Base-by-base conservation (phyloP, 2,113 vertebrate species). In the Prietella phreatophila region DNA sequence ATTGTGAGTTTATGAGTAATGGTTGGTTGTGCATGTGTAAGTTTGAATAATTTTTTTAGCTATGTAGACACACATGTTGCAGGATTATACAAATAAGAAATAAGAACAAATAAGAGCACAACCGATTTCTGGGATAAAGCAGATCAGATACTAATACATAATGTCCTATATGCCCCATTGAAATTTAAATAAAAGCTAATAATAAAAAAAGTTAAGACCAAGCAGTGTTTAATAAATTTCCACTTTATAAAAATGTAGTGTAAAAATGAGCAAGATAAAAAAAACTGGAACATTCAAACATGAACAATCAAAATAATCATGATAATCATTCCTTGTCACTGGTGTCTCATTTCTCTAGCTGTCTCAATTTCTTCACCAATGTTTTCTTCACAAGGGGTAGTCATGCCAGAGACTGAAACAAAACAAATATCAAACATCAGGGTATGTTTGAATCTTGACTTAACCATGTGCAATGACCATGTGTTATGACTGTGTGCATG, bases 371-470 rank as follows among this genome's bases (percentile, higher is more conserved):
- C 53, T 36, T 55, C 87, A 50, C n/a, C 93, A 14, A 27, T 42
- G 25, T 27, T 42, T 42, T 91, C 85, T 47, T 92, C 89, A 96
- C 82, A 96, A 42, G 5, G 94, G 94, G 89, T 95, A 95, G 55
- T 91, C 92, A 4, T 87, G 88, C 95, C 95, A 96, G 8, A 95
- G 91, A 87, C 95, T 96, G 93, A 89, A 95, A 95, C 65, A n/a
- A 83, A 67, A 55, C 8, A 53, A 56, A 84, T 56, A 33, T 36
- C 22, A 82, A 7, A 53, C 17, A 5, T 61, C 7, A 60, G 15
- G 20, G 1, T 20, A 58, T 82, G 22, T 15, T 61, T 61, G 17
- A 55, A 80, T 33, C 27, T 80, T 27, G 76, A 30, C 22, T 50
- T 47, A n/a, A 1, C 25, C 53, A 47, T 61, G 75, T 65, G 36